These are phyloP conservation scores for Polyploca ridens DNA, from an alignment of 2,888 invertebrate genomes.

Conservation along the genomic window DNA sequence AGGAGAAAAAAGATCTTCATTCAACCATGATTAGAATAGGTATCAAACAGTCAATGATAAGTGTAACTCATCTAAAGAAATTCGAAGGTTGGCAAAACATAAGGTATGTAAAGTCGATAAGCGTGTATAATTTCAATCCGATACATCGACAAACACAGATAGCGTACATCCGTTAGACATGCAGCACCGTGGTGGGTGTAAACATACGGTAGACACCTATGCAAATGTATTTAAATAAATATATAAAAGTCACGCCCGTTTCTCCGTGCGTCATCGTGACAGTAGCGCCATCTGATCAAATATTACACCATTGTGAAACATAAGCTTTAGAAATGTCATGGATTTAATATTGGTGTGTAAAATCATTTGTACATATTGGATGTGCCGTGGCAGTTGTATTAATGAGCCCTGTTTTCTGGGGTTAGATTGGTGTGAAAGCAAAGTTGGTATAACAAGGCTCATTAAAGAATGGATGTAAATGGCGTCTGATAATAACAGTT, in stretches of 20 bases:
- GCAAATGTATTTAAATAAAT: conserved; percentile 21
- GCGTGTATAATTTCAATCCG: too few relatives aligned
- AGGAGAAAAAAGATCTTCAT: too few relatives aligned
- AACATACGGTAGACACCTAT: conserved; percentile 28
- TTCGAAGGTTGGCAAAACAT: too few relatives aligned
- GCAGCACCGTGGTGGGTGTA: neutral
- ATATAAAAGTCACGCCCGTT: conserved; percentile 11
- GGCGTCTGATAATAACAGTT: too few relatives aligned
- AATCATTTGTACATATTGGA: neutral
- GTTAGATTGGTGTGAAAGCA: neutral
- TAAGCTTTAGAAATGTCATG: conserved; percentile 7
- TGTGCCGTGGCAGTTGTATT: neutral
- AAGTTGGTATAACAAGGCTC: too few relatives aligned
- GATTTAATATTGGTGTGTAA: neutral
- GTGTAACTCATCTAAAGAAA: too few relatives aligned
- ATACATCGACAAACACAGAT: too few relatives aligned
- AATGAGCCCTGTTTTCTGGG: neutral
- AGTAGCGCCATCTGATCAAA: conserved; percentile 4
- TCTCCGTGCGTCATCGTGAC: conserved; percentile 17
- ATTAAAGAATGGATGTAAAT: too few relatives aligned
- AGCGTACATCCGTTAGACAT: too few relatives aligned
- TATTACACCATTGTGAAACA: neutral
- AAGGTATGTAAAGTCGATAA: too few relatives aligned
- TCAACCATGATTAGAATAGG: too few relatives aligned
- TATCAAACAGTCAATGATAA: too few relatives aligned